A percentile compares a stretch with the other conserved stretches of the same genome.
Conservation (phyloP, 2,888 invertebrate genomes). For the Megaustenia siamemsis region DNA sequence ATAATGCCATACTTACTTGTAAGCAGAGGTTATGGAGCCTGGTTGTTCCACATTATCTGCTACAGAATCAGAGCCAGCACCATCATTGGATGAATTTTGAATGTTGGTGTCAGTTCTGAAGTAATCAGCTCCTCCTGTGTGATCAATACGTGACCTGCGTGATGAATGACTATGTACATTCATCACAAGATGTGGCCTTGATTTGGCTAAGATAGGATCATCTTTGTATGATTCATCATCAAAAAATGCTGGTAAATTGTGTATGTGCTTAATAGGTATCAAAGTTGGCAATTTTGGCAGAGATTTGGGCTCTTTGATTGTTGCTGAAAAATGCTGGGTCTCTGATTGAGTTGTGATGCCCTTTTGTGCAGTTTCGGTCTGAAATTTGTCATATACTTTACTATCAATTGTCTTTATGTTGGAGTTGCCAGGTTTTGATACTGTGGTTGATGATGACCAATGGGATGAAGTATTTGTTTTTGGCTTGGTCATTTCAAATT, state of each 20-base stretch:
- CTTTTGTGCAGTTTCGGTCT: conserved; percentile 66
- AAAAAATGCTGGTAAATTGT: conserved; percentile 25
- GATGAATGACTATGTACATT: not conserved
- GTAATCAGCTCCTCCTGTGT: not conserved
- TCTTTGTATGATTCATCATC: conserved; percentile 24
- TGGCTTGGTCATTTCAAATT: conserved; percentile 24
- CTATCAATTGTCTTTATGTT: not conserved
- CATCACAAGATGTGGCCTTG: conserved; percentile 29
- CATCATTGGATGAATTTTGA: conserved; percentile 1
- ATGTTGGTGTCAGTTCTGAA: not conserved
- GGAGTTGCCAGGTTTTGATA: conserved; percentile 11
- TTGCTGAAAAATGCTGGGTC: conserved; percentile 67
- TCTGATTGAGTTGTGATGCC: conserved; percentile 69
- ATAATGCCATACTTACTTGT: conserved; percentile 25
- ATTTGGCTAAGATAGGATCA: conserved; percentile 27
- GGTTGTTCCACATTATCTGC: conserved; percentile 6
- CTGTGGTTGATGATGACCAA: not conserved
- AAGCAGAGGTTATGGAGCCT: conserved; percentile 29
- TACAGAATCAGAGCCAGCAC: not conserved
- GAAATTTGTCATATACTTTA: conserved; percentile 53
- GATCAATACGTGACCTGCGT: not conserved
- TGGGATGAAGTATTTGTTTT: not conserved
- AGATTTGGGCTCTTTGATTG: conserved; percentile 74
- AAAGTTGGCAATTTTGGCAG: conserved; percentile 66
- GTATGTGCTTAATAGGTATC: conserved; percentile 34